Conservation (phyloP, 2,113 vertebrate genomes). For the Cynopterus brachyotis region DNA sequence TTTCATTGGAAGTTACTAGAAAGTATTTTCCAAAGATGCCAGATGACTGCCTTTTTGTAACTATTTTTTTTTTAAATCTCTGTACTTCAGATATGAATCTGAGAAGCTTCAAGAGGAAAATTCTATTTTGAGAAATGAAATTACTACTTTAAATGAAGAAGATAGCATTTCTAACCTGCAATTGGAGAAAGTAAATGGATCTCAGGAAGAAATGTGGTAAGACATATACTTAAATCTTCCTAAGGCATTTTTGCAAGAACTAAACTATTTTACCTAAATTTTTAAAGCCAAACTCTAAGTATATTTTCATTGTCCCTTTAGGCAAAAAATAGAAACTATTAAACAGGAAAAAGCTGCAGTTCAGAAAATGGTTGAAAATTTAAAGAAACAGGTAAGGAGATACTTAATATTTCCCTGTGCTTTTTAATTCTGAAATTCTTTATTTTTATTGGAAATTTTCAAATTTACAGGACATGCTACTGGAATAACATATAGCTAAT, state of each 20-base stretch:
- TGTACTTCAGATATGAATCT: slow-evolving; percentile 86
- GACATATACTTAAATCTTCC: slow-evolving; percentile 47
- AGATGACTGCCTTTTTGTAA: slow-evolving; percentile 56
- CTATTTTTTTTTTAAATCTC: slow-evolving; percentile 26
- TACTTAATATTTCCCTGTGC: background rate
- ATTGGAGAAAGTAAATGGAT: slow-evolving; percentile 84
- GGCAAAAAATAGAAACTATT: slow-evolving; percentile 88
- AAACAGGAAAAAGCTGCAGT: slow-evolving; percentile 87
- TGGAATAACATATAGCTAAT: background rate
- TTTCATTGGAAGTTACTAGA: slow-evolving; percentile 61
- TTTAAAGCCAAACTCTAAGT: background rate
- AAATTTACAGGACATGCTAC: background rate
- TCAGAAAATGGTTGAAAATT: slow-evolving; percentile 87
- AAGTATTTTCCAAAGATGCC: slow-evolving; percentile 65
- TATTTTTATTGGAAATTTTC: slow-evolving; percentile 9
- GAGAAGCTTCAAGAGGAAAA: slow-evolving; percentile 91
- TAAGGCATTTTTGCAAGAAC: background rate
- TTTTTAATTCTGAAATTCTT: slow-evolving; percentile 25
- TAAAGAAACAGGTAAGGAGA: slow-evolving; percentile 89
- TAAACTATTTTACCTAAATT: background rate
- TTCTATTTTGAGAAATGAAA: slow-evolving; percentile 84
- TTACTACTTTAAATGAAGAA: slow-evolving; percentile 88
- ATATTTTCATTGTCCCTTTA: slow-evolving; percentile 70
- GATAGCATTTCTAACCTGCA: slow-evolving; percentile 80
- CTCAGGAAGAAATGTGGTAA: slow-evolving; percentile 90